These are phyloP conservation scores for Troilus luridus DNA, from an alignment of 2,888 invertebrate genomes.

Conservation along the genomic window DNA sequence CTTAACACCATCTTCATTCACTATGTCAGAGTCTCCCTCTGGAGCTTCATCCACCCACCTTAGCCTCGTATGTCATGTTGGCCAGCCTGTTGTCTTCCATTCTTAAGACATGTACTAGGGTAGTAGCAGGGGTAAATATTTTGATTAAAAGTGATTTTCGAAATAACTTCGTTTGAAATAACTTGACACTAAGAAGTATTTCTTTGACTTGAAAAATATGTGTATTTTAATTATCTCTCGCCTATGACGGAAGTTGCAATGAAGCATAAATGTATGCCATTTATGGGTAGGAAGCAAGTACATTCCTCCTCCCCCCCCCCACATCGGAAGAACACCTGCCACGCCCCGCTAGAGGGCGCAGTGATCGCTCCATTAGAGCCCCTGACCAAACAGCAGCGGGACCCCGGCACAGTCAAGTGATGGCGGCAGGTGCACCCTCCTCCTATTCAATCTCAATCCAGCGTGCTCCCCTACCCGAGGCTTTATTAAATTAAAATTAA, in stretches of 20 bases:
- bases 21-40: too few relatives aligned
- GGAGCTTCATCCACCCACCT: too few relatives aligned
- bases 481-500: constrained; percentile 64
- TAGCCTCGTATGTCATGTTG: too few relatives aligned
- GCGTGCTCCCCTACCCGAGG: constrained; percentile 63
- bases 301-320: background rate
- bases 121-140: too few relatives aligned
- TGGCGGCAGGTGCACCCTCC: constrained; percentile 62
- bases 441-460: constrained; percentile 66
- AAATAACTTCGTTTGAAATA: too few relatives aligned
- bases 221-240: background rate
- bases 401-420: constrained; percentile 42
- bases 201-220: background rate
- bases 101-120: too few relatives aligned
- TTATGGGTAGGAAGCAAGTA: background rate
- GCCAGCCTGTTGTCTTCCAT: too few relatives aligned
- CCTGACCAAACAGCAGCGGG: background rate
- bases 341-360: constrained; percentile 17
- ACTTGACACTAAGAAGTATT: background rate
- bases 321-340: background rate
- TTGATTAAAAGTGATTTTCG: too few relatives aligned
- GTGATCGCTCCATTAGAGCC: constrained; percentile 34
- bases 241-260: background rate
- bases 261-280: background rate
- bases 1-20: too few relatives aligned